A percentile compares a stretch with the other conserved stretches of the same genome.
These are phyloP conservation scores for Xiphydria camelus DNA, from an alignment of 2,888 invertebrate species.

Conservation along the genomic window DNA sequence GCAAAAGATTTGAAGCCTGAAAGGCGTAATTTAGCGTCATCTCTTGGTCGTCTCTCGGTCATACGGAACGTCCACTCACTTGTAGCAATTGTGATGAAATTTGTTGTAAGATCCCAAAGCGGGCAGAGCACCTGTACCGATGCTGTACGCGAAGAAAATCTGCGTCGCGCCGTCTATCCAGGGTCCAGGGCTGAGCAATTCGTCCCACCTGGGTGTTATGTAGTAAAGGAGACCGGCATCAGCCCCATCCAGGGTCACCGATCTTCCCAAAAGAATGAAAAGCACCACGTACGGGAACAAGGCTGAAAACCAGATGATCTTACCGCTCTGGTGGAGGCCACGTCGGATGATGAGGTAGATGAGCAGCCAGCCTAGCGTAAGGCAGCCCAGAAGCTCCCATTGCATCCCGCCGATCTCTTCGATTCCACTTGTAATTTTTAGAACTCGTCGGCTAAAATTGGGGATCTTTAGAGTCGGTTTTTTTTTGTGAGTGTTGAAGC, in stretches of 20 bases:
- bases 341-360: constrained; percentile 74
- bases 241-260: constrained; percentile 71
- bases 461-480: no score
- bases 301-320: constrained; percentile 80
- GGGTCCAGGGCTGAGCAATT: constrained; percentile 60
- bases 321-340: constrained; percentile 76
- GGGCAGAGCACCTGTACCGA: constrained; percentile 75
- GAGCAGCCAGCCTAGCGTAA: constrained; percentile 69
- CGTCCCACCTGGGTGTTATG: constrained; percentile 66
- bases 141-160: constrained; percentile 78
- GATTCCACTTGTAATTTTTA: constrained; percentile 64
- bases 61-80: constrained; percentile 54
- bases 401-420: constrained; percentile 68
- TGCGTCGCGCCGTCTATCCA: constrained; percentile 81
- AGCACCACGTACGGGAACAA: constrained; percentile 75
- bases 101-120: constrained; percentile 77
- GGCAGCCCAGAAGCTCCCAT: constrained; percentile 69
- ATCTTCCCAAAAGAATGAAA: constrained; percentile 67
- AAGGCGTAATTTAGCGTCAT: no score
- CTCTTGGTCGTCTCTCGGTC: not conserved
- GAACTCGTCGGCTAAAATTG: constrained; percentile 67
- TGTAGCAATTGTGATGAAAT: constrained; percentile 76
- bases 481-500: constrained; percentile 1
- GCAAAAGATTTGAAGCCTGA: no score
- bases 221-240: constrained; percentile 68